Evolutionary conservation across 1,140 invertebrate genomes (phyloP).

Genomic region (Pseudomyrmex flavicornis): DNA sequence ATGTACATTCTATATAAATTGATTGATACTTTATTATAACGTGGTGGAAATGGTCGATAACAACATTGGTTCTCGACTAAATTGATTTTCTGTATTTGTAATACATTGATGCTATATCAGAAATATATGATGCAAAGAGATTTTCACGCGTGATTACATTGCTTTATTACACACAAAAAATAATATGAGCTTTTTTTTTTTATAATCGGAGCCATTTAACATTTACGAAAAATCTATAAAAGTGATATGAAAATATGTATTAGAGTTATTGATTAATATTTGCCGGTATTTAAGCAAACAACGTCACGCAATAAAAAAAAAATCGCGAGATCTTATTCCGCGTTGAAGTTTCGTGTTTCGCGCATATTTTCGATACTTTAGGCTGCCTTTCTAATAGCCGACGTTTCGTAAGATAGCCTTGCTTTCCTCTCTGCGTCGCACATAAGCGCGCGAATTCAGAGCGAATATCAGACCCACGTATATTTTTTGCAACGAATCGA

Average conservation of each 20-base stretch:
- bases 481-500: slow-evolving; percentile 19
- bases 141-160: neutral
- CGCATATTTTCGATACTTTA: slow-evolving; percentile 44
- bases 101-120: neutral
- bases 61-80: slow-evolving; percentile 24
- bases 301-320: slow-evolving; percentile 40
- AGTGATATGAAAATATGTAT: neutral
- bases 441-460: neutral
- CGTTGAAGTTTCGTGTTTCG: slow-evolving; percentile 29
- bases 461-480: slow-evolving; percentile 17
- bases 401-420: slow-evolving; percentile 39
- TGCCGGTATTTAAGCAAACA: neutral
- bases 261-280: too few relatives aligned
- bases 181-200: too few relatives aligned
- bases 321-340: slow-evolving; percentile 17
- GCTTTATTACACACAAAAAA: neutral
- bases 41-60: neutral
- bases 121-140: slow-evolving; percentile 3
- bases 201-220: too few relatives aligned
- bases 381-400: slow-evolving; percentile 42
- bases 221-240: too few relatives aligned
- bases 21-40: slow-evolving; percentile 42
- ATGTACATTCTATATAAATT: too few relatives aligned
- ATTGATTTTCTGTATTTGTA: neutral
- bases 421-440: slow-evolving; percentile 2